Conservation (phyloP, 2,113 vertebrate species). For the Cyanistes caeruleus region DNA sequence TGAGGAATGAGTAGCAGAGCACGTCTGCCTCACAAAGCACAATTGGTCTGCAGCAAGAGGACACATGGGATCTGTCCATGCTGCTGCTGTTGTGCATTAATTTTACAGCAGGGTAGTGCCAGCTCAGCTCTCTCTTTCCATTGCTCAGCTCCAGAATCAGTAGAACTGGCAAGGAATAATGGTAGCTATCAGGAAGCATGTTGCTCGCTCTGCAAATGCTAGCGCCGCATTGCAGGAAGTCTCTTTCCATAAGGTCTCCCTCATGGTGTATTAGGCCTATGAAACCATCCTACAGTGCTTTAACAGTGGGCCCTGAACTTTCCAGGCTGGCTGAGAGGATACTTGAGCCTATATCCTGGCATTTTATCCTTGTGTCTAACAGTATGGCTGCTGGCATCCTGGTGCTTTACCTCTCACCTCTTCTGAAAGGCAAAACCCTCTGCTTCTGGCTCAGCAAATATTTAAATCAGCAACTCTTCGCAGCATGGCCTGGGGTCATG, state of each 20-base stretch:
- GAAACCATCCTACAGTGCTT: background rate
- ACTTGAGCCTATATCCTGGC: background rate
- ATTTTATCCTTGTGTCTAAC: background rate
- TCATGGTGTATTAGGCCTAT: background rate
- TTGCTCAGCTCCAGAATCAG: background rate
- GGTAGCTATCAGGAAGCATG: background rate
- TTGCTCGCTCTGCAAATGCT: fast-evolving
- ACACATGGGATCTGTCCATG: background rate
- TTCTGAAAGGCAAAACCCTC: background rate
- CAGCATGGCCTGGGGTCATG: background rate
- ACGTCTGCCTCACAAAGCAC: background rate
- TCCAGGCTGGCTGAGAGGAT: background rate
- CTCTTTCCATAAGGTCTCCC: background rate
- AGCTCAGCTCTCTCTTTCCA: background rate
- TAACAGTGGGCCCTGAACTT: background rate
- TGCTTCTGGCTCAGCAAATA: background rate
- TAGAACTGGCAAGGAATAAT: background rate
- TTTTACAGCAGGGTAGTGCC: background rate
- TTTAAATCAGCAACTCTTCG: background rate
- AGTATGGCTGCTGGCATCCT: background rate
- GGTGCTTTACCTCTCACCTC: background rate
- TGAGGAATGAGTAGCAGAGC: background rate
- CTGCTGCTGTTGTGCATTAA: background rate
- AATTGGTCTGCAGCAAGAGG: background rate
- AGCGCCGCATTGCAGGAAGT: background rate